Base-by-base conservation (phyloP, 2,888 invertebrate species). In the Catocala nupta region DNA sequence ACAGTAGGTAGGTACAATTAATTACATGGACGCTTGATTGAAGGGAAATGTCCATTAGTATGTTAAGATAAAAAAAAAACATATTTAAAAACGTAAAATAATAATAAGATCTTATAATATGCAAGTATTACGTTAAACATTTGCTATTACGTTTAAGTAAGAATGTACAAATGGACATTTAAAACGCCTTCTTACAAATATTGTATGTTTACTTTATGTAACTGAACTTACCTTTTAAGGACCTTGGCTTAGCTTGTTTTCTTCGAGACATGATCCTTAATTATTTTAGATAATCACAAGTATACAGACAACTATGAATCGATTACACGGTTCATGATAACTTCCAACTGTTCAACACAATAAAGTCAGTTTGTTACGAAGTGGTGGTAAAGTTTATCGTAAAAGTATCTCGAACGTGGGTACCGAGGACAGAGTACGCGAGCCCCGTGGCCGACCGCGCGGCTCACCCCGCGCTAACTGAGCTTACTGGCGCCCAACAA, bases 181-280 rank as follows among this genome's bases (percentile, higher is more conserved):
- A 25, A 16, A 16, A 16, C 2, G 25, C 4, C 25, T 25, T 25
- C 25, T 25, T 25, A 25, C 3, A 25, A 3, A 25, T 25, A 25
- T 25, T 25, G 25, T 25, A 25, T 25, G 4, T 25, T n/a, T n/a
- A n/a, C 25, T 43, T 11, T 12, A 16, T 33, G 1, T 8, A 39
- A 62, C 50, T 33, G 33, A 12, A 75, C 96, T 96, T 92, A 96
- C 96, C 95, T 94, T 96, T 96, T 71, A 96, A 93, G 68, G 96
- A 96, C 82, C 96, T 95, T 73, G 96, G 96, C 82, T 96, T 96
- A 50, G 96, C 96, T 86, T 96, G 96, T 88, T 96, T 96, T 81
- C 96, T 94, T 77, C 96, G 95, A 75, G 96, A 96, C 96, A 96
- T 77, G 60, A 48, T 95, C 72, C 78, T 86, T 67, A 53, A 45